A percentile compares a stretch with the other conserved stretches of the same genome.
Conservation (phyloP, 2,888 invertebrate species). For the Microplitis deprimator region DNA sequence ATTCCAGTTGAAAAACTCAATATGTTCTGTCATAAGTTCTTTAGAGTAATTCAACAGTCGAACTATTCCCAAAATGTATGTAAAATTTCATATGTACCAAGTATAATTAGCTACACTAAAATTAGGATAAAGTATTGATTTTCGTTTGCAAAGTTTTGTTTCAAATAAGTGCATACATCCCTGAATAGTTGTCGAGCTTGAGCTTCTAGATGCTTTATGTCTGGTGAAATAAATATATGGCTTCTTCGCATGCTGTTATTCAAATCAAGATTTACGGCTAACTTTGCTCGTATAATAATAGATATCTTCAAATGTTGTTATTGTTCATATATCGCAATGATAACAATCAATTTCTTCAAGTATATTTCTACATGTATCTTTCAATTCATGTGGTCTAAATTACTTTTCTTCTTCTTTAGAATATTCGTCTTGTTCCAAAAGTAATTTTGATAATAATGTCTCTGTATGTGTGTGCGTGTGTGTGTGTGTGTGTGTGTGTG, state of each 20-base stretch:
- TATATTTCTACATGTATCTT: too few relatives aligned
- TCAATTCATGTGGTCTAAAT: too few relatives aligned
- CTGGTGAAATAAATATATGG: constrained; percentile 58
- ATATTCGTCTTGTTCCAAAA: too few relatives aligned
- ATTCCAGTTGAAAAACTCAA: constrained; percentile 16
- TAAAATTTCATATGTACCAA: neutral
- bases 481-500: too few relatives aligned
- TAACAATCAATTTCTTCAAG: too few relatives aligned
- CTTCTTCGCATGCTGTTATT: constrained; percentile 67
- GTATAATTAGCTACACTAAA: neutral
- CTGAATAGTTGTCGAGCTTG: constrained; percentile 48
- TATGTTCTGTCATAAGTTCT: neutral
- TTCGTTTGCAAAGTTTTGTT: constrained; percentile 7
- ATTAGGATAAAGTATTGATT: neutral
- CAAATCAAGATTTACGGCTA: constrained; percentile 64
- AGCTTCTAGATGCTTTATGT: constrained; percentile 54
- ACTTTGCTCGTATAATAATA: neutral
- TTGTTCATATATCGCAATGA: too few relatives aligned
- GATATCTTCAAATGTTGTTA: too few relatives aligned
- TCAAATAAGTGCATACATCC: constrained; percentile 38
- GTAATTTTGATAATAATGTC: too few relatives aligned
- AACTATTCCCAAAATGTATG: neutral
- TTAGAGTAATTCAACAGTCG: neutral
- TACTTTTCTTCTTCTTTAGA: too few relatives aligned
- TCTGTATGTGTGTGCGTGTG: too few relatives aligned